Conservation (phyloP, 1,140 invertebrate species). For the Lucilia cuprina region DNA sequence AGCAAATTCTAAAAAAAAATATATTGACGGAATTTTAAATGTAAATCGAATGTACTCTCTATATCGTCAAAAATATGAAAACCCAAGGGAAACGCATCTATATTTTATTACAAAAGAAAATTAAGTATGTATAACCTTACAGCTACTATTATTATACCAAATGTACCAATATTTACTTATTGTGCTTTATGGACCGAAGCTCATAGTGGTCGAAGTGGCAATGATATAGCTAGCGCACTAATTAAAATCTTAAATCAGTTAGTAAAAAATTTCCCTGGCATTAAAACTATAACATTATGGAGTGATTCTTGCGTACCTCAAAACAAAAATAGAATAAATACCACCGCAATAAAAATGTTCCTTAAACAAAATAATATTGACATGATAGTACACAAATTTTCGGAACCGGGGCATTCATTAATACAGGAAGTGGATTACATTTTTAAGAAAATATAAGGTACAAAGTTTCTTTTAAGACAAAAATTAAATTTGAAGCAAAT, state of each 20-base stretch:
- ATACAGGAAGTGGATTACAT: conserved; percentile 6
- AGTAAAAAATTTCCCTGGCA: not conserved
- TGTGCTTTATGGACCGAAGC: not conserved
- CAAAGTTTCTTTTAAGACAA: not conserved
- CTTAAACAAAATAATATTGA: not conserved
- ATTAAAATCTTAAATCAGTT: not conserved
- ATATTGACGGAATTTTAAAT: not conserved
- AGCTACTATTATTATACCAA: not conserved
- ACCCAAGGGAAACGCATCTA: not conserved
- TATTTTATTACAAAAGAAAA: conserved; percentile 12
- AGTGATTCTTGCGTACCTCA: not conserved
- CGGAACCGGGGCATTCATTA: not conserved
- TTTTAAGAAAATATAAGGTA: no score
- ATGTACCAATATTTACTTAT: not conserved
- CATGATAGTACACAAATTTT: not conserved
- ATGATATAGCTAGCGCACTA: not conserved
- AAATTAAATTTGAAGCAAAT: not conserved
- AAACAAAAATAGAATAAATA: conserved; percentile 1
- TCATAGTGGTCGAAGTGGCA: not conserved
- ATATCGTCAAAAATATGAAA: not conserved
- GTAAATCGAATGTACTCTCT: not conserved
- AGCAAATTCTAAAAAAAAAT: not conserved
- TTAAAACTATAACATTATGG: not conserved
- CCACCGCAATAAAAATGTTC: not conserved
- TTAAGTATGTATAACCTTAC: not conserved